Evolutionary conservation across 2,113 vertebrate genomes (phyloP), one percentile per base, ranked within the genome.

Genomic region (Sapayoa aenigma): DNA sequence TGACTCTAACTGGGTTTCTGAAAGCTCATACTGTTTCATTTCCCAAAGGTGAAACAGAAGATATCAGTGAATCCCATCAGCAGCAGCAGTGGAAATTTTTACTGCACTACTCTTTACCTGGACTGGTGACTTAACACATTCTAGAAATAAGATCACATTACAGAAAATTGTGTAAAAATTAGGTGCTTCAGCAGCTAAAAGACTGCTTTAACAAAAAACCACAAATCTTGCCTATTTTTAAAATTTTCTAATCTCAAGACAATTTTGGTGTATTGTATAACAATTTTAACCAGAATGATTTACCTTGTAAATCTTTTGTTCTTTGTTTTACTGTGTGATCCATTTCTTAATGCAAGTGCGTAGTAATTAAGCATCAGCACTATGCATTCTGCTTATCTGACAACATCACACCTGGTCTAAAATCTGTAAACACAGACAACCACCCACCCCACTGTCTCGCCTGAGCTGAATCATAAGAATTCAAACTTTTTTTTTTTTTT

Each of bases 311-410:
- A 79, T 68, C 65, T 87, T 94, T 87, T 69, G 89, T 95, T 68
- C 77, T 82, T 83, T 6, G 6, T 82, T 74, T 68, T 53, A 55
- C 65, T 66, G 62, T 81, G 66, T 84, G 74, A 68, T 73, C 85
- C 11, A 74, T 94, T 98, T 98, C 98, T 97, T 98, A 50, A 35
- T 96, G 97, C 96, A 97, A 95, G 85, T 19, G 69, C 94, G 88
- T 44, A 87, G 92, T 89, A 97, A 97, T 94, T 96, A 91, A 95
- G 72, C 94, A 60, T 89, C 89, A 96, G 67, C 91, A 84, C 25
- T 95, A 95, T 83, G 93, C 60, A 92, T 93, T 97, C 88, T 94
- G 95, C 85, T 93, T 97, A 97, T 86, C 86, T 90, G 52, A 79
- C 89, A 80, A 60, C 84, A 90, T 50, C 14, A 33, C 95, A 97